Conservation (phyloP, 2,888 invertebrate genomes). For the Coelinius sp. region DNA sequence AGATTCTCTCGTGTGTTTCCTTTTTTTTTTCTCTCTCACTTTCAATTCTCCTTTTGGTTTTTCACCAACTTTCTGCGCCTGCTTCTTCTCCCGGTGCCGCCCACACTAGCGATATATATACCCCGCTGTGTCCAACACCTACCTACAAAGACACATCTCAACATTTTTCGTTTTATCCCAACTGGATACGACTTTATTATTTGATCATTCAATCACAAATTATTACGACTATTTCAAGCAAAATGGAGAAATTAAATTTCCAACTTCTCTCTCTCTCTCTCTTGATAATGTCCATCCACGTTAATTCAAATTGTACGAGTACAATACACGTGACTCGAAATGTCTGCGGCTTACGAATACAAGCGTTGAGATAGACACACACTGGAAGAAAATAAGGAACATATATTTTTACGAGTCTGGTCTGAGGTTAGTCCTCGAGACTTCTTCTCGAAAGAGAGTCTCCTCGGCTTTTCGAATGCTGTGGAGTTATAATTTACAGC, state of each 20-base stretch:
- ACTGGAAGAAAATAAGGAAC: conserved; percentile 45
- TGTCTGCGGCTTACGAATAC: conserved; percentile 9
- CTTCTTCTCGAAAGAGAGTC: conserved; percentile 52
- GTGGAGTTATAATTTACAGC: conserved; percentile 69
- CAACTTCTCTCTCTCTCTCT: conserved; percentile 36
- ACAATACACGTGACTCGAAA: not conserved
- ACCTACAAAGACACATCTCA: conserved; percentile 50
- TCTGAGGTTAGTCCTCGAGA: conserved; percentile 64
- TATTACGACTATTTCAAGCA: conserved; percentile 3
- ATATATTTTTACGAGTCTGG: conserved; percentile 67
- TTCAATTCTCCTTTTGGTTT: conserved; percentile 17
- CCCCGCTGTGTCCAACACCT: conserved; percentile 70
- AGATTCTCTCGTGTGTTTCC: conserved; percentile 8
- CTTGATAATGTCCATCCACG: conserved; percentile 42
- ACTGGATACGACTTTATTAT: conserved; percentile 23
- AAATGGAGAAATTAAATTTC: not conserved
- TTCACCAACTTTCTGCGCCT: conserved; percentile 20
- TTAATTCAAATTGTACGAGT: conserved; percentile 26
- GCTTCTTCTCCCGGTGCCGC: conserved; percentile 52
- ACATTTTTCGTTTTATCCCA: conserved; percentile 1
- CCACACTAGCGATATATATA: conserved; percentile 62
- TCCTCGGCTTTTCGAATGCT: conserved; percentile 65
- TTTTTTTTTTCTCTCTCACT: conserved; percentile 47
- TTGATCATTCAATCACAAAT: conserved; percentile 21
- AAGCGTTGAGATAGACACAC: not conserved